Base-by-base conservation (phyloP, 1,140 invertebrate species). In the Eupeodes corollae region DNA sequence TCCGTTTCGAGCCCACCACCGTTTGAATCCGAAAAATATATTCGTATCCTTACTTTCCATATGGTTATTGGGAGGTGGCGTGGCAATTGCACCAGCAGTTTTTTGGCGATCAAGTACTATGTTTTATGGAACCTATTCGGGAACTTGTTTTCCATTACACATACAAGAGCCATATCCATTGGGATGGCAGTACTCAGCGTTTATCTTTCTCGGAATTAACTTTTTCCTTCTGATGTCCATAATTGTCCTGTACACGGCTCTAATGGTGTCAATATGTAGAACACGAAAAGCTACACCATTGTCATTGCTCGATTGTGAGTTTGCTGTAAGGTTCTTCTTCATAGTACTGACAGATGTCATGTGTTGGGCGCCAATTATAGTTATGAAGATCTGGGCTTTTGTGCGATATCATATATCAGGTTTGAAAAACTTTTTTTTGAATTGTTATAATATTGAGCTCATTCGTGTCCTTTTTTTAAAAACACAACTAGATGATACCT, bases 121-220 rank as follows among this genome's bases (percentile, higher is more conserved):
- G 43, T 86, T 83, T 61, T 87, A 86, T 58, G 83, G 83, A 6
- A 73, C 74, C 8, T 59, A 67, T 43, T 64, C 66, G 0, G 80
- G 81, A 21, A 76, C 84, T 56, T 87, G 84, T 49, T 81, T 86
- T 54, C 82, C 84, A 1, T 57, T 86, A 6, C 82, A 86, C 58
- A 80, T 87, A 44, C 77, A 80, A 49, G 79, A 85, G 53, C 79
- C 81, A 3, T 84, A 71, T 61, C 68, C 77, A 2, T 57, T 77
- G 37, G 84, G 83, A 9, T 87, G 83, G 84, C 71, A 85, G 55
- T 88, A 85, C 61, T 86, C 82, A 1, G 75, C 80, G 0, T 82
- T 84, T 53, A 74, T 86, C 21, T 83, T 85, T 55, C 68, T 86
- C 11, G 80, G 79, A 18, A 58, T 85, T n/a, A 86, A 86, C 67